Conservation (phyloP, 2,888 invertebrate genomes). For the Clunio marinus region DNA sequence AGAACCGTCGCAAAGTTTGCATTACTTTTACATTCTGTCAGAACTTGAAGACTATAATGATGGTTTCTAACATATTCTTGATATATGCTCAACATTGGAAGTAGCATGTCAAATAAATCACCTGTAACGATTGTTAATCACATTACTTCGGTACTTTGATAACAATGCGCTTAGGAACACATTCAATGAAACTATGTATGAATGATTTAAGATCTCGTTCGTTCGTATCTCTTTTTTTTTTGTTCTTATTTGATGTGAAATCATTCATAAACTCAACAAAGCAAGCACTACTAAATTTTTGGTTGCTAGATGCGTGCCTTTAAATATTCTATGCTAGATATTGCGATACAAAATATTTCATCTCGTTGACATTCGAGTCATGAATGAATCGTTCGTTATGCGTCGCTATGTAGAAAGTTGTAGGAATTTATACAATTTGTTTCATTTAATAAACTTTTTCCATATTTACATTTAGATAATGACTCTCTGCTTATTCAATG, state of each 20-base stretch:
- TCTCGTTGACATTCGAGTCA: too few species aligned
- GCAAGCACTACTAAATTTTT: slow-evolving; percentile 22
- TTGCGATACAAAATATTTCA: too few species aligned
- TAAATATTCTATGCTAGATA: too few species aligned
- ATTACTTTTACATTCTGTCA: slow-evolving; percentile 88
- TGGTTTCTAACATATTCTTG: slow-evolving; percentile 93
- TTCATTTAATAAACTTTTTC: too few species aligned
- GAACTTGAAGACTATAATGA: slow-evolving; percentile 86
- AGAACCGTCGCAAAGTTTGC: slow-evolving; percentile 73
- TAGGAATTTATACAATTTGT: too few species aligned
- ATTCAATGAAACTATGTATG: slow-evolving; percentile 14
- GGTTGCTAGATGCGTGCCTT: slow-evolving; percentile 24
- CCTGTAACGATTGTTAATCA: too few species aligned
- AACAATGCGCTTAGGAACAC: too few species aligned
- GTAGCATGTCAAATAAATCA: slow-evolving; percentile 89
- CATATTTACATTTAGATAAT: too few species aligned
- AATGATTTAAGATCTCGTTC: slow-evolving; percentile 7
- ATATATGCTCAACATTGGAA: slow-evolving; percentile 91
- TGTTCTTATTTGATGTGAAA: slow-evolving; percentile 21
- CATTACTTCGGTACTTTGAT: too few species aligned
- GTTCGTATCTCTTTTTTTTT: slow-evolving; percentile 3
- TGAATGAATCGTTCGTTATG: too few species aligned
- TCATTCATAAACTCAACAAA: slow-evolving; percentile 21
- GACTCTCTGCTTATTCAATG: too few species aligned
- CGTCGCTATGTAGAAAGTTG: too few species aligned